Evolutionary conservation across 2,888 invertebrate genomes (phyloP), one percentile per base, ranked within the genome.

Genomic region (Theretra japonica): DNA sequence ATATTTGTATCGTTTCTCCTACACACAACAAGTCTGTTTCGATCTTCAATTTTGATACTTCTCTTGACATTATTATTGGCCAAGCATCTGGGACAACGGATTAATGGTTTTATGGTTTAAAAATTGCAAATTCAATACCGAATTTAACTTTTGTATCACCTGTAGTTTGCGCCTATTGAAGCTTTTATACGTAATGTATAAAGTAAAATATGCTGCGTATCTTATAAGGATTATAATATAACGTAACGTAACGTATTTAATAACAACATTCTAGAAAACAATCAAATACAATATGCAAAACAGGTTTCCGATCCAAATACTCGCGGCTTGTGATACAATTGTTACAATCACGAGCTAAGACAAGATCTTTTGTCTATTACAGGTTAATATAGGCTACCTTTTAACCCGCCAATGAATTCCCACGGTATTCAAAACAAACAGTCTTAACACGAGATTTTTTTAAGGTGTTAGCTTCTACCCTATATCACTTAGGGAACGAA

Each of bases 351-450:
- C 65, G 65, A 65, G 23, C 48, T 30, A 5, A 41, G 41, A 65
- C 65, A 65, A 65, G 65, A 65, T 65, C 65, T 65, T 59, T 48
- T 48, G 65, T 65, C 48, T 48, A 65, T 65, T 65, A 48, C 48
- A 21, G 48, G 21, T 23, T 48, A 23, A 65, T 65, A 65, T 65
- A 48, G 65, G 41, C 65, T 65, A 65, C 65, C 65, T 65, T 65
- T 48, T 65, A 65, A 65, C 65, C 48, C 23, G 17, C n/a, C n/a
- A 23, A 41, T 6, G 41, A 58, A 28, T 65, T 65, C 65, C 48
- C 65, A 65, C 65, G 65, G 7, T 17, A 23, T 65, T 41, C 23
- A 48, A 65, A 65, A 65, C 23, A 65, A 65, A 65, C 65, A 65
- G 19, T 23, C 11, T 11, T 41, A n/a, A 53, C 53, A 53, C n/a